These are phyloP conservation scores for Montifringilla adamsi DNA, from an alignment of 2,113 vertebrate species.

Conservation along the genomic window DNA sequence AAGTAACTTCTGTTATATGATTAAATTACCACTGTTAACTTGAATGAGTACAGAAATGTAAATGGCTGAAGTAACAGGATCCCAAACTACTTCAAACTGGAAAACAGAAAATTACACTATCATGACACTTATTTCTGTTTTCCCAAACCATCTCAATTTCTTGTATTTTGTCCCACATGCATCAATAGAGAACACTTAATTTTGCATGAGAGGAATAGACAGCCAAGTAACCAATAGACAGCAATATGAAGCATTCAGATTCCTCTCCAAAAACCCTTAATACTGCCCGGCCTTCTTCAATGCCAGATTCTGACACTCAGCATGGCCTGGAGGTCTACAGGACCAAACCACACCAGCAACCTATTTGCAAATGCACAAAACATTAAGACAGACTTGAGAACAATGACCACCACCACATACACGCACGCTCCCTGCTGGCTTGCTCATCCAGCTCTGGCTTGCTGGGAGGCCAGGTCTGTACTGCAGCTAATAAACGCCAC, in stretches of 20 bases:
- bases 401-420: fast-evolving
- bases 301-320: neutral
- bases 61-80: neutral
- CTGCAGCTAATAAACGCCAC: neutral
- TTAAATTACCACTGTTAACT: neutral
- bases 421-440: fast-evolving
- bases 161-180: neutral
- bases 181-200: neutral
- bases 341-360: neutral
- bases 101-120: neutral
- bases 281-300: neutral
- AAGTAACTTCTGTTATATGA: neutral
- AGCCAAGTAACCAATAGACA: neutral
- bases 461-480: neutral
- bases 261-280: neutral
- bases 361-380: neutral
- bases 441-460: neutral
- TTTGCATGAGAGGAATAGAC: neutral
- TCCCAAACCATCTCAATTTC: neutral
- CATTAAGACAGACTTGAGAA: neutral
- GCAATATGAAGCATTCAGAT: neutral
- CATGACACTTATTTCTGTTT: neutral
- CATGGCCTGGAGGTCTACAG: neutral
- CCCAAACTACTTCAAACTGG: neutral
- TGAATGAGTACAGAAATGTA: neutral